Percentiles rank a stretch among this genome's conserved stretches.
Evolutionary conservation across 1,140 invertebrate species (phyloP).

Genomic region (Micrasema longulum): DNA sequence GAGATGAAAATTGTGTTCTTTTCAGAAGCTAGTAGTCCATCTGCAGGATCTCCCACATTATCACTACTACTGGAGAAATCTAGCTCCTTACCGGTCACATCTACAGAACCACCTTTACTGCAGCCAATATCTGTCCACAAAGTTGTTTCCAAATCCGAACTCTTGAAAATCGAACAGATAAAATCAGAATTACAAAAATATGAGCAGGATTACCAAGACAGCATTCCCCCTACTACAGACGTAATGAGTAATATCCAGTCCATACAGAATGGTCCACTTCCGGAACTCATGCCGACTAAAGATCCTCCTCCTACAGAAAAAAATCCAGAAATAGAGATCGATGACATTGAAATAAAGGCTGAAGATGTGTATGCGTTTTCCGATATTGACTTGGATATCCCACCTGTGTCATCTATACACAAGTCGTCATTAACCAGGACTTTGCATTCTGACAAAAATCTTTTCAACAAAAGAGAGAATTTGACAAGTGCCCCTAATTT

Average conservation of each 20-base stretch:
- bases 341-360: conserved; percentile 66
- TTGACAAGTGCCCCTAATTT: conserved; percentile 24
- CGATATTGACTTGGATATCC: conserved; percentile 67
- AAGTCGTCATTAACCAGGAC: conserved; percentile 54
- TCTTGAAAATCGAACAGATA: conserved; percentile 61
- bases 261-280: conserved; percentile 32
- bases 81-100: conserved; percentile 5
- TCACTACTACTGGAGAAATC: conserved; percentile 74
- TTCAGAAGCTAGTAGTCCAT: conserved; percentile 69
- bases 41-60: conserved; percentile 73
- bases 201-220: conserved; percentile 59
- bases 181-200: conserved; percentile 64
- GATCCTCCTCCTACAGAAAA: conserved; percentile 47
- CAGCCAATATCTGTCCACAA: conserved; percentile 41
- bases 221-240: conserved; percentile 42
- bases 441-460: conserved; percentile 49
- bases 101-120: conserved; percentile 16
- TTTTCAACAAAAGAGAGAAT: conserved; percentile 50
- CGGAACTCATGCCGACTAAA: conserved; percentile 36
- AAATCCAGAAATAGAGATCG: conserved; percentile 63
- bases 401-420: conserved; percentile 61
- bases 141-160: conserved; percentile 42
- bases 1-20: too few relatives aligned
- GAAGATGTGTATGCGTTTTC: conserved; percentile 66
- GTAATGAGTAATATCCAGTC: conserved; percentile 35